Base-by-base conservation (phyloP, 2,888 invertebrate genomes). In the Mythimna ferrago region DNA sequence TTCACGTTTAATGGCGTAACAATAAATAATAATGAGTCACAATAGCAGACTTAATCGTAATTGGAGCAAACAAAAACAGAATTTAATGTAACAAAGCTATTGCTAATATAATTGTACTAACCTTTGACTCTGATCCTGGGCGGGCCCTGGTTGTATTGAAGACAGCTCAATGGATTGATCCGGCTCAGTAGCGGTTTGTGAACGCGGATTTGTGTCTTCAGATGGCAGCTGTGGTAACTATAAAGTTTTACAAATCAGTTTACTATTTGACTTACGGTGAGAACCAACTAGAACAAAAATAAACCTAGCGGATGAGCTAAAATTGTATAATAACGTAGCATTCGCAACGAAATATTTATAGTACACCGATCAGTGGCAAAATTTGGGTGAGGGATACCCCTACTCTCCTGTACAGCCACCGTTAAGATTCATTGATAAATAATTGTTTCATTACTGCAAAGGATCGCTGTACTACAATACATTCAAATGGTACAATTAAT, bases 161-260 rank as follows among this genome's bases (percentile, higher is more conserved):
- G 93, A 92, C 76, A 91, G 84, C 19, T 90, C 93, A 6, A 93
- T 86, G 7, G 94, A 94, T n/a, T 93, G 92, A 2, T 93, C 93
- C 0, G 89, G 90, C 64, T 94, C 94, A 0, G 94, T 93, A 65
- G 87, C 83, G 10, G 78, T 87, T 32, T 85, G 88, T 6, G 77
- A 65, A 1, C 76, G 86, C 16, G 86, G 88, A 21, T 85, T 88
- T 32, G 89, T 92, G 21, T 92, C 93, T 69, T 93, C 92, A 5
- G 89, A 84, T 0, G 94, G 92, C 35, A 94, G 76, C 14, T 88
- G 90, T 7, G 94, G 94, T 53, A 93, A 76, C 94, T 93, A 67
- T 51, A 69, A 67, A 26, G 6, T 41, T 67, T 60, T 26, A 26
- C 19, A 11, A 26, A 60, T 1, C 1, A 26, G 6, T 48, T 16